phyloP scores from a whole-genome alignment of 2,888 invertebrate genomes.

The Chelonus formosanus region DNA sequence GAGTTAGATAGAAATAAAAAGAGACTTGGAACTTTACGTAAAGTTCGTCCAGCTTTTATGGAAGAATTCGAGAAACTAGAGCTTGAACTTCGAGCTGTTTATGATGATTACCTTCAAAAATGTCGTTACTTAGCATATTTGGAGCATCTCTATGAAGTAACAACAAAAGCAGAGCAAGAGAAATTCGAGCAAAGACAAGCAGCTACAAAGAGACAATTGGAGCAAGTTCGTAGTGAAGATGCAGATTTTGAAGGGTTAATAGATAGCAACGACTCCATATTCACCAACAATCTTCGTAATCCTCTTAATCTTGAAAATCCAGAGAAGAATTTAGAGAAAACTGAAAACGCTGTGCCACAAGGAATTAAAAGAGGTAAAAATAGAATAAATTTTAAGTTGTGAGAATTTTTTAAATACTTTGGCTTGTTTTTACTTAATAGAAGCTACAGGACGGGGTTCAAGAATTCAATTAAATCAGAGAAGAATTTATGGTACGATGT shows the following conservation, averaged over 20 bases:
- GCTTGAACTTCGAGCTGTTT: constrained; percentile 81
- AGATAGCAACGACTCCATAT: constrained; percentile 63
- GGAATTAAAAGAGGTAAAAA: constrained; percentile 37
- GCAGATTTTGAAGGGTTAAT: constrained; percentile 66
- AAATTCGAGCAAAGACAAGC: constrained; percentile 68
- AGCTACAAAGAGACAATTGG: constrained; percentile 68
- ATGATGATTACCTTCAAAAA: constrained; percentile 87
- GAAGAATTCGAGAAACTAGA: constrained; percentile 94
- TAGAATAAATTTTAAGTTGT: too few relatives aligned
- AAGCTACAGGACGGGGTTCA: constrained; percentile 48
- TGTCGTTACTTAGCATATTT: constrained; percentile 89
- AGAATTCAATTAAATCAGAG: constrained; percentile 58
- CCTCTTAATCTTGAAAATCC: constrained; percentile 49
- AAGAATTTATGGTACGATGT: constrained; percentile 71
- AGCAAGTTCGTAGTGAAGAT: constrained; percentile 69
- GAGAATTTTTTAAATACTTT: too few relatives aligned
- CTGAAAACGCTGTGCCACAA: constrained; percentile 38
- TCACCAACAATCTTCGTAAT: constrained; percentile 58
- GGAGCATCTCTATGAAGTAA: constrained; percentile 84
- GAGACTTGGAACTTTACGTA: constrained; percentile 90
- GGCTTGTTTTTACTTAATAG: constrained; percentile 37
- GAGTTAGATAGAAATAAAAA: constrained; percentile 95
- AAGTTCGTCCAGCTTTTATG: constrained; percentile 96
- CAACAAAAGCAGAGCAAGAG: constrained; percentile 81
- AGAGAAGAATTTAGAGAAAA: constrained; percentile 49